Conservation (phyloP, 2,888 invertebrate genomes). For the Apotomis capreana region DNA sequence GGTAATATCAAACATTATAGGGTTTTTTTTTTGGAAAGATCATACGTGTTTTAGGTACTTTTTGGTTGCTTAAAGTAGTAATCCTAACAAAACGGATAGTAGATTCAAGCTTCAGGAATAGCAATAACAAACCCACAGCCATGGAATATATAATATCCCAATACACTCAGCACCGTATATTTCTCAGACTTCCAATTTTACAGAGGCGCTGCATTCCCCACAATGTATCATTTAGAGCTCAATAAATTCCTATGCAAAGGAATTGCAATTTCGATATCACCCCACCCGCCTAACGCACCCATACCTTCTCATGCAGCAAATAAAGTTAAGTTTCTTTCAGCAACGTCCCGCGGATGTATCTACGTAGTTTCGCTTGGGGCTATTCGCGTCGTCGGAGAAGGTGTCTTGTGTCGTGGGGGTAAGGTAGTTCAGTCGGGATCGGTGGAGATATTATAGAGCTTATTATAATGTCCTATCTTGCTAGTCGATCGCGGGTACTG, state of each 20-base stretch:
- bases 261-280: constrained; percentile 40
- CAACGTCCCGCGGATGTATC: not conserved
- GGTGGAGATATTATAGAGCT: constrained; percentile 18
- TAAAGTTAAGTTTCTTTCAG: constrained; percentile 9
- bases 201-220: constrained; percentile 24
- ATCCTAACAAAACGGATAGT: no score
- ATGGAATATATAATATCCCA: not conserved
- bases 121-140: not conserved
- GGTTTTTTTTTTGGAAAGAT: no score
- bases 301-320: not conserved
- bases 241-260: constrained; percentile 41
- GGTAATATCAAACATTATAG: no score
- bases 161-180: constrained; percentile 2
- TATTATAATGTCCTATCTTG: constrained; percentile 41
- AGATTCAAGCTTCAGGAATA: not conserved
- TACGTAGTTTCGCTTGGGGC: constrained; percentile 17
- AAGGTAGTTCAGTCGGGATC: constrained; percentile 18
- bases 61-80: no score
- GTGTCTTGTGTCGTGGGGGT: constrained; percentile 4
- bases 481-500: constrained; percentile 40
- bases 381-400: constrained; percentile 3
- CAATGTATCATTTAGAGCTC: constrained; percentile 41
- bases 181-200: constrained; percentile 21
- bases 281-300: not conserved
- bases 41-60: no score